A percentile compares a stretch with the other conserved stretches of the same genome.
phyloP scores from a whole-genome alignment of 64 coral and sea anemone species.

The Platygyra sinensis region DNA sequence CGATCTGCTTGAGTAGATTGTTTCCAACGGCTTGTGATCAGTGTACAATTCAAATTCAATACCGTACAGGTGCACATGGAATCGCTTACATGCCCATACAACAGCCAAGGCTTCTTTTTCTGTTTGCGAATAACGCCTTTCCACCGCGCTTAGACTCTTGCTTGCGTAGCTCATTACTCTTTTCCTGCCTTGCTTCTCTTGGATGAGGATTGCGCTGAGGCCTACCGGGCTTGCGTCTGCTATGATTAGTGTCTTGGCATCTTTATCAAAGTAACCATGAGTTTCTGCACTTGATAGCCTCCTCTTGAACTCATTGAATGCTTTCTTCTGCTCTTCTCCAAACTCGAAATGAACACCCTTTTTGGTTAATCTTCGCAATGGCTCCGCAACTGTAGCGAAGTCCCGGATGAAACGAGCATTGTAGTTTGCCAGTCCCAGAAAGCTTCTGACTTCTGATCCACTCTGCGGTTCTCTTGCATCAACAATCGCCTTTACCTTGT shows the following conservation, averaged over 20 bases:
- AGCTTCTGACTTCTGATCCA: conserved; percentile 26
- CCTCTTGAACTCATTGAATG: conserved; percentile 1
- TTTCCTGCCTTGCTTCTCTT: background rate
- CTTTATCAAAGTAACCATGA: background rate
- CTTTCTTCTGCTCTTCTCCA: conserved; percentile 27
- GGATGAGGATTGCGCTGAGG: background rate
- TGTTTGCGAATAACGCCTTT: too few relatives aligned
- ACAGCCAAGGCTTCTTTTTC: too few relatives aligned
- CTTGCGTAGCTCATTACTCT: background rate
- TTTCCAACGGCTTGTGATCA: too few relatives aligned
- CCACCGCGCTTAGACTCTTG: too few relatives aligned
- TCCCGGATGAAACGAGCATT: conserved; percentile 44
- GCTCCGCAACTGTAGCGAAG: conserved; percentile 14
- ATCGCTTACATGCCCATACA: too few relatives aligned
- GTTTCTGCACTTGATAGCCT: conserved; percentile 3
- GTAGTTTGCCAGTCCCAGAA: conserved; percentile 42
- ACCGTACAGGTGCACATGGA: too few relatives aligned
- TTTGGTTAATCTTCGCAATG: conserved; percentile 11
- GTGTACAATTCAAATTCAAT: too few relatives aligned
- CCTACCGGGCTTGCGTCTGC: background rate
- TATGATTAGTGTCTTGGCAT: conserved; percentile 14
- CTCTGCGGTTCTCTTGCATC: conserved; percentile 36
- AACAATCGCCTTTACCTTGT: background rate
- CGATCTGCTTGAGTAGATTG: background rate
- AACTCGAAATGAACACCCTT: conserved; percentile 24